Conservation (phyloP, 1,140 invertebrate species). For the fruit fly (Drosophila melanogaster) region DNA sequence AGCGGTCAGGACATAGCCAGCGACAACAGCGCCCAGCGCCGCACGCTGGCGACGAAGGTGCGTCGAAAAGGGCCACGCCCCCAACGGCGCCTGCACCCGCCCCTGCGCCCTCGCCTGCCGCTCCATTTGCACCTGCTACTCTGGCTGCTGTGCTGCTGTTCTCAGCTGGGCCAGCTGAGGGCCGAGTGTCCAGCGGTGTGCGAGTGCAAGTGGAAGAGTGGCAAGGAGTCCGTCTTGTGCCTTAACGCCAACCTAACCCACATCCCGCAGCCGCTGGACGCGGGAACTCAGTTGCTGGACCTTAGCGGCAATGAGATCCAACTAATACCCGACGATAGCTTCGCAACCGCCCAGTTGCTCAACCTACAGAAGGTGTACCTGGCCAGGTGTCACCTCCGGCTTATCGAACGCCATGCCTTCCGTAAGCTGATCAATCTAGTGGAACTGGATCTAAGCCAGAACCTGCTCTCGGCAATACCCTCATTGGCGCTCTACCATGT, state of each 20-base stretch:
- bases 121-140: constrained; percentile 62
- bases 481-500: constrained; percentile 89
- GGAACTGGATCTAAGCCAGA: constrained; percentile 91
- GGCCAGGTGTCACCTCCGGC: constrained; percentile 87
- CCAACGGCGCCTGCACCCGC: constrained; percentile 62
- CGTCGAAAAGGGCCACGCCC: constrained; percentile 69
- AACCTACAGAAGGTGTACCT: constrained; percentile 92
- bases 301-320: constrained; percentile 89
- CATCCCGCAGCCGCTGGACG: constrained; percentile 89
- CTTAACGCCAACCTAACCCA: constrained; percentile 89
- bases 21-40: constrained; percentile 67
- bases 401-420: constrained; percentile 88
- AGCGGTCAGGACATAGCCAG: constrained; percentile 65
- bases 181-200: constrained; percentile 89
- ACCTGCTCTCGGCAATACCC: constrained; percentile 88
- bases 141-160: constrained; percentile 73
- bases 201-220: constrained; percentile 94
- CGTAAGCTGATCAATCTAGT: constrained; percentile 90
- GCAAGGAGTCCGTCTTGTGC: constrained; percentile 93
- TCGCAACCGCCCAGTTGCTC: constrained; percentile 89
- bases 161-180: constrained; percentile 63
- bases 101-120: constrained; percentile 54
- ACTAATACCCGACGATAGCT: constrained; percentile 89
- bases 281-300: constrained; percentile 91
- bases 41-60: constrained; percentile 71